These are phyloP conservation scores for Pocillopora verrucosa DNA, from an alignment of 64 coral and sea anemone species.

Conservation along the genomic window DNA sequence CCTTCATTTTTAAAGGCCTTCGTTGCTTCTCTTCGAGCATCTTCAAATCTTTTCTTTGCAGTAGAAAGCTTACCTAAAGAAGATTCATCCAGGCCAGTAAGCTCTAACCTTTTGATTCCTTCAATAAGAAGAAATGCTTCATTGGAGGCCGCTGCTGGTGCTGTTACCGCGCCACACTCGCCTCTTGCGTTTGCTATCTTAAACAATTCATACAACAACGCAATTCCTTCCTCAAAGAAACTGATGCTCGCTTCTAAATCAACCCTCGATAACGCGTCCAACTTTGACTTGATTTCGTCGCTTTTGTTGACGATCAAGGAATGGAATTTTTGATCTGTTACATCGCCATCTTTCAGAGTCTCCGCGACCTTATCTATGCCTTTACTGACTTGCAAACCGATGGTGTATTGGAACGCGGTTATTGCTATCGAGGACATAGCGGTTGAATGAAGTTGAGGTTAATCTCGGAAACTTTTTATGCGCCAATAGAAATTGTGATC, in stretches of 20 bases:
- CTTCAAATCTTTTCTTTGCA: conserved; percentile 32
- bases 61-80: neutral
- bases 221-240: conserved; percentile 53
- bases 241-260: too few relatives aligned
- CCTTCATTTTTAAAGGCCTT: conserved; percentile 23
- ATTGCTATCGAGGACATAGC: neutral
- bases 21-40: conserved; percentile 21
- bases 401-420: conserved; percentile 12
- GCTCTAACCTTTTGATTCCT: neutral
- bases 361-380: too few relatives aligned
- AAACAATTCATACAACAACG: conserved; percentile 25
- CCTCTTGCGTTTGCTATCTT: neutral
- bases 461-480: too few relatives aligned
- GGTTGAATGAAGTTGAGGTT: neutral
- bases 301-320: conserved; percentile 21
- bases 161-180: neutral
- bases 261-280: conserved; percentile 24
- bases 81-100: neutral
- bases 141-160: neutral
- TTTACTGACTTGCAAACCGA: conserved; percentile 27
- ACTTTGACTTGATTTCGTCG: conserved; percentile 54
- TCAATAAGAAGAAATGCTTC: neutral
- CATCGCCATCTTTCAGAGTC: conserved; percentile 28
- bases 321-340: conserved; percentile 31
- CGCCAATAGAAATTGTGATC: too few relatives aligned